phyloP scores from a whole-genome alignment of 2,113 vertebrate genomes.

The Xenus cinereus region DNA sequence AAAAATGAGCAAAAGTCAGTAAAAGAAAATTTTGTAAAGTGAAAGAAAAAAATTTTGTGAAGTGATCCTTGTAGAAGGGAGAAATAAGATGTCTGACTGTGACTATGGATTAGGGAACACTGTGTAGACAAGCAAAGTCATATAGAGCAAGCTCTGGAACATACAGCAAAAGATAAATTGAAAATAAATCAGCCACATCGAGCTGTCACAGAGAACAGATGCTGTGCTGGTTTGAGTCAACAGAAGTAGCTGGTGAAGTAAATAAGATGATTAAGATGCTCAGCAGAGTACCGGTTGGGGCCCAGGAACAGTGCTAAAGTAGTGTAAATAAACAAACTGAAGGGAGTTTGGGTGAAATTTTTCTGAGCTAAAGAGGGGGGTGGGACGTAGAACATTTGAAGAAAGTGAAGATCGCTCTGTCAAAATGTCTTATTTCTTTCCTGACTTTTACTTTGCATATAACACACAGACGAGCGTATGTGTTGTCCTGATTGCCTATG shows the following conservation, averaged over 20 bases:
- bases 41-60: neutral
- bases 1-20: neutral
- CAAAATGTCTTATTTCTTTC: neutral
- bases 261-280: neutral
- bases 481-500: neutral
- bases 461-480: neutral
- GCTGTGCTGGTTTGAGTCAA: neutral
- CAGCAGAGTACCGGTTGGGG: neutral
- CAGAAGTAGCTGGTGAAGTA: constrained; percentile 1
- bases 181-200: neutral
- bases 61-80: neutral
- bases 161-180: neutral
- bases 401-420: neutral
- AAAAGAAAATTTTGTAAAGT: neutral
- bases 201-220: neutral
- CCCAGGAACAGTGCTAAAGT: neutral
- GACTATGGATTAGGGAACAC: neutral
- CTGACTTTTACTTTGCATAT: neutral
- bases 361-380: neutral
- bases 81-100: neutral
- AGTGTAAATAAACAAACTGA: neutral
- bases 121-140: neutral
- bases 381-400: neutral
- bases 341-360: neutral
- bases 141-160: neutral